These are phyloP conservation scores for Chionis minor DNA, from an alignment of 2,113 vertebrate genomes.

Conservation along the genomic window DNA sequence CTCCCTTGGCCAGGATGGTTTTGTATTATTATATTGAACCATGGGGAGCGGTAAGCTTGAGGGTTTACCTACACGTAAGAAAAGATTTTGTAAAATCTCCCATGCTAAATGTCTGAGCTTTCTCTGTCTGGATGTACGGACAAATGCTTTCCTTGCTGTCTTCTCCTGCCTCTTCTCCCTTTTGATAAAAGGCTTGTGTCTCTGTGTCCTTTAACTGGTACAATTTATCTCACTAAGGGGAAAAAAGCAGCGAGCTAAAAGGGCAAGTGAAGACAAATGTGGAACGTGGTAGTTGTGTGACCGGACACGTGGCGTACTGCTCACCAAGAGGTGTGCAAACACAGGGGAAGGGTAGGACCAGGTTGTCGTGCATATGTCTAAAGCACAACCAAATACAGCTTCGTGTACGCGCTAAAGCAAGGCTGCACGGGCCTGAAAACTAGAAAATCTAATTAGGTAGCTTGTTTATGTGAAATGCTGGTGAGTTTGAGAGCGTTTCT, in stretches of 20 bases:
- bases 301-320: background rate
- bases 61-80: background rate
- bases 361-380: background rate
- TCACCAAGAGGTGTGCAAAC: background rate
- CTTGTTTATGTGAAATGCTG: background rate
- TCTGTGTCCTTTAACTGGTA: background rate
- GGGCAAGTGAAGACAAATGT: background rate
- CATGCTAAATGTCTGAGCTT: background rate
- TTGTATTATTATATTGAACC: background rate
- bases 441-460: background rate
- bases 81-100: background rate
- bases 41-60: background rate
- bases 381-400: background rate
- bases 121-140: background rate
- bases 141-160: background rate
- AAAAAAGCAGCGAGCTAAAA: background rate
- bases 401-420: accelerated
- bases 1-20: background rate
- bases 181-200: background rate
- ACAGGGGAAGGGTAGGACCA: background rate
- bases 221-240: background rate
- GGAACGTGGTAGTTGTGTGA: background rate
- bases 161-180: background rate
- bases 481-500: background rate
- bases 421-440: background rate